These are phyloP conservation scores for Eira barbara DNA, from an alignment of 2,113 vertebrate species.

Conservation along the genomic window DNA sequence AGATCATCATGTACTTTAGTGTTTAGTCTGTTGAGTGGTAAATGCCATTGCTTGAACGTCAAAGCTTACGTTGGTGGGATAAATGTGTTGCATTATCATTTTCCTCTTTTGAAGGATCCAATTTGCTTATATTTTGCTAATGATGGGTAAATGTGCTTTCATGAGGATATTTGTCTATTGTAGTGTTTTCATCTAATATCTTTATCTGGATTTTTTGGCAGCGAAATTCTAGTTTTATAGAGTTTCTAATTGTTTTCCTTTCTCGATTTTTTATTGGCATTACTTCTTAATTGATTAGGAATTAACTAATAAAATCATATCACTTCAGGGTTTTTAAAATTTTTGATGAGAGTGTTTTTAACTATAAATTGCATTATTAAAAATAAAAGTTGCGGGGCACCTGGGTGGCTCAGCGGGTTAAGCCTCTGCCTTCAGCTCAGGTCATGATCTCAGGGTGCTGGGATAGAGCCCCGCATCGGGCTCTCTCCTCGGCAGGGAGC, in stretches of 20 bases:
- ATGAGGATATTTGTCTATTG: neutral
- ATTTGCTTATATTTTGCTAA: neutral
- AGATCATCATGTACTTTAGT: neutral
- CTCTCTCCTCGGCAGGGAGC: too few relatives aligned
- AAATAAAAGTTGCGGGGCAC: neutral
- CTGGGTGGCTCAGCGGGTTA: too few relatives aligned
- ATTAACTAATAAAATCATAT: neutral
- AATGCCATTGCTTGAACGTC: neutral
- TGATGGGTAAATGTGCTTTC: neutral
- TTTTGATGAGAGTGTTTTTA: neutral
- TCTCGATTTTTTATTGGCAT: neutral
- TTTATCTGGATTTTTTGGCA: neutral
- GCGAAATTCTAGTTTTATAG: neutral
- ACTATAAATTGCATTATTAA: neutral
- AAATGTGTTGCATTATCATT: neutral
- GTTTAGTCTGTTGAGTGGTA: neutral
- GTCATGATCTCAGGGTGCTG: too few relatives aligned
- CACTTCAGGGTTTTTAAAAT: neutral
- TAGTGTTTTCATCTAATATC: neutral
- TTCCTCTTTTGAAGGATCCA: neutral
- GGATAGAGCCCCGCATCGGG: too few relatives aligned
- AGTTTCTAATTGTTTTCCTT: neutral
- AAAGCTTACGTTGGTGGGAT: neutral
- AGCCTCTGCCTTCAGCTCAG: too few relatives aligned
- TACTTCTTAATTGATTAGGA: neutral